These are phyloP conservation scores for Stichodactyla mertensii DNA, from an alignment of 64 coral and sea anemone species.

Conservation along the genomic window DNA sequence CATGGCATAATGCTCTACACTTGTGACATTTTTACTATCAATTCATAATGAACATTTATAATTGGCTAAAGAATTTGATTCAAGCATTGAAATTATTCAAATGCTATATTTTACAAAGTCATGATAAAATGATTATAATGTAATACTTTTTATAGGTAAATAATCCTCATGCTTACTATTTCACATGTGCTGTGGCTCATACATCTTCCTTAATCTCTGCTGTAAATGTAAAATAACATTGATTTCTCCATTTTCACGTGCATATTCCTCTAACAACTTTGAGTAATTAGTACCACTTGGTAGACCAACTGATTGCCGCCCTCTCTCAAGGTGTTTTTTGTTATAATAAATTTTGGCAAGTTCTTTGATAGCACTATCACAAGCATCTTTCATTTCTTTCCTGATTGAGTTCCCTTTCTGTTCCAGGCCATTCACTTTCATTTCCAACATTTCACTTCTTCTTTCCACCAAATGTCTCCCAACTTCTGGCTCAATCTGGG, in stretches of 20 bases:
- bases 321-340: slow-evolving; percentile 40
- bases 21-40: too few species aligned
- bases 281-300: slow-evolving; percentile 18
- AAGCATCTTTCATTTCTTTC: slow-evolving; percentile 52
- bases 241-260: slow-evolving; percentile 31
- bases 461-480: slow-evolving; percentile 47
- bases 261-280: slow-evolving; percentile 39
- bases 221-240: slow-evolving; percentile 34
- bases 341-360: slow-evolving; percentile 18
- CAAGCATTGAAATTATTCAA: too few species aligned
- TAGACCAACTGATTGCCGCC: not conserved
- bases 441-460: slow-evolving; percentile 49
- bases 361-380: slow-evolving; percentile 42
- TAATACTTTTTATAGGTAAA: too few species aligned
- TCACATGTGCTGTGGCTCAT: slow-evolving; percentile 34
- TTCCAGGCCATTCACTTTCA: slow-evolving; percentile 31
- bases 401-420: slow-evolving; percentile 39
- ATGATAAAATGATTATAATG: too few species aligned
- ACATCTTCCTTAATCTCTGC: slow-evolving; percentile 43
- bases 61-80: too few species aligned
- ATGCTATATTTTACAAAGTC: too few species aligned
- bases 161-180: not conserved
- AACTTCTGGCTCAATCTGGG: slow-evolving; percentile 38
- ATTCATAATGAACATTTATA: too few species aligned
- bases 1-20: too few species aligned